These are phyloP conservation scores for Matsumurasca onukii DNA, from an alignment of 1,140 invertebrate species.

Conservation along the genomic window DNA sequence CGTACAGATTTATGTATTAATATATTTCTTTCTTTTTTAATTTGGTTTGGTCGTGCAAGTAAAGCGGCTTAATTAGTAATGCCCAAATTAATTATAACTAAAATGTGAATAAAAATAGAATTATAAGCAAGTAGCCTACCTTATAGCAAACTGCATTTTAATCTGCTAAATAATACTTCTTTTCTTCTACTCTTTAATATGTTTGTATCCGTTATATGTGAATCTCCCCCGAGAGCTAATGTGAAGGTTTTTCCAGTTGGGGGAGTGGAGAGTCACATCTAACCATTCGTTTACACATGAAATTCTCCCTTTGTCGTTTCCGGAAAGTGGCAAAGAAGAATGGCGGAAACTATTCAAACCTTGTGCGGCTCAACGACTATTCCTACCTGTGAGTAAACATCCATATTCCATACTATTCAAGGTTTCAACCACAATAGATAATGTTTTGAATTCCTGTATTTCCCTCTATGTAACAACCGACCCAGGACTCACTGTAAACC, in stretches of 20 bases:
- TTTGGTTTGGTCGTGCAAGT: not conserved
- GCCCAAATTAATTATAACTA: not conserved
- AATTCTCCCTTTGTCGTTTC: slow-evolving; percentile 76
- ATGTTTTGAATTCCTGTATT: no score
- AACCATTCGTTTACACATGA: slow-evolving; percentile 69
- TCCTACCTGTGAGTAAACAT: slow-evolving; percentile 81
- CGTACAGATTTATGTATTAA: not conserved
- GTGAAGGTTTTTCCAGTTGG: slow-evolving; percentile 50
- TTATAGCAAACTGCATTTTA: slow-evolving; percentile 14
- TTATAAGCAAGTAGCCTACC: not conserved
- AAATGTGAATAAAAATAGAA: not conserved
- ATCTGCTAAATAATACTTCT: slow-evolving; percentile 34
- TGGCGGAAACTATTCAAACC: slow-evolving; percentile 91
- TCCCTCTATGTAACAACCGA: no score
- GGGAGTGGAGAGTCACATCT: slow-evolving; percentile 66
- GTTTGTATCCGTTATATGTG: not conserved
- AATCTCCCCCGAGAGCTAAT: not conserved
- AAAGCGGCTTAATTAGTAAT: not conserved
- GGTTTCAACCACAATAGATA: no score
- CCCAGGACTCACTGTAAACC: no score
- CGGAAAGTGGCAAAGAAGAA: slow-evolving; percentile 63
- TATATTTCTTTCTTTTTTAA: not conserved
- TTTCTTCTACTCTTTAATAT: slow-evolving; percentile 52
- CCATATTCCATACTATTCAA: no score
- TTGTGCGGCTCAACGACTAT: slow-evolving; percentile 88